Conservation (phyloP, 2,797 vertebrate genomes). For the Mormyrops attenuatus region DNA sequence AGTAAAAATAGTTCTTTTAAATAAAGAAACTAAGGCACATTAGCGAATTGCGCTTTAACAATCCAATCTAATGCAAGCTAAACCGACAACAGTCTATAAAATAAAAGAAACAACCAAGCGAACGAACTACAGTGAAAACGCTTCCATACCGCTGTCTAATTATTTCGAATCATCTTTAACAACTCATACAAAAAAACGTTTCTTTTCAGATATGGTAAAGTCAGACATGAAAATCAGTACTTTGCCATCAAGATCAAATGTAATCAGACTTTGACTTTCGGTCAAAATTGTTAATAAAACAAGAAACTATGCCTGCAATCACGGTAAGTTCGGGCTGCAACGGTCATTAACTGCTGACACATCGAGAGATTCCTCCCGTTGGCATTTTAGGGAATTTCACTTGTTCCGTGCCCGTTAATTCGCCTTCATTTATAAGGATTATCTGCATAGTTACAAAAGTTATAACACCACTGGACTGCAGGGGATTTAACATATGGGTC, state of each 20-base stretch:
- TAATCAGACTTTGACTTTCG: background rate
- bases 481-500: background rate
- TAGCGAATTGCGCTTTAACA: background rate
- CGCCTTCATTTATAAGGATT: background rate
- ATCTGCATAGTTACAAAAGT: background rate
- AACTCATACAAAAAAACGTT: background rate
- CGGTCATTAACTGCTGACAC: background rate
- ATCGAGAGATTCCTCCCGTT: background rate
- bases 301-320: background rate
- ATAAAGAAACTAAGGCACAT: background rate
- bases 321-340: background rate
- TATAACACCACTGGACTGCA: background rate
- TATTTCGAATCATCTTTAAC: background rate
- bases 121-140: background rate
- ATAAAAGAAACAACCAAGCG: background rate
- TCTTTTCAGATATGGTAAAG: background rate
- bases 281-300: background rate
- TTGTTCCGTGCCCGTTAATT: background rate
- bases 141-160: background rate
- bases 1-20: background rate
- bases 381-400: background rate
- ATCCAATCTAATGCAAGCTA: background rate
- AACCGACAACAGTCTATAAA: background rate
- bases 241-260: background rate
- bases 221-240: background rate